Base-by-base conservation (phyloP, 2,888 invertebrate species). In the Cataglyphis cursor region DNA sequence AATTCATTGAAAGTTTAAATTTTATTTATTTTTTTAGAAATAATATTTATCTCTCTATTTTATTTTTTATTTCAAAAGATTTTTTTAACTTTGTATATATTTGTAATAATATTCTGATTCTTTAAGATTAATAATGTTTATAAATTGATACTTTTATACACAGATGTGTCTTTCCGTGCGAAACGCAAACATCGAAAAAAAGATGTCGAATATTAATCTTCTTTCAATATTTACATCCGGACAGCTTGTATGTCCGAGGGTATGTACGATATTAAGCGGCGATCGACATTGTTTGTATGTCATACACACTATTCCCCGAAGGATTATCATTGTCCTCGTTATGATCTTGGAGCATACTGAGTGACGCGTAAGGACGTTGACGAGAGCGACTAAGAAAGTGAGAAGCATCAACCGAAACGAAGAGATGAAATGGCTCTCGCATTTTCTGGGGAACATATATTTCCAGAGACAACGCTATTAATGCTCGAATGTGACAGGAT, bases 201-300 rank as follows among this genome's bases (percentile, higher is more conserved):
- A 78, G 24, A 44, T 72, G 31, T 68, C 41, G 59, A 80, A 44
- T 59, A 21, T 59, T 73, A 78, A 78, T 72, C 41, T 31, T 78
- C 4, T 9, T 61, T 54, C 59, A 80, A 80, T 80, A 80, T 80
- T 80, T 80, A 59, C 74, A 59, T 48, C 18, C 59, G 18, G 44
- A 44, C 24, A 12, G 73, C 44, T 44, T 72, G 57, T 72, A 72
- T 59, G 18, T 28, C 24, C 68, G 57, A 41, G 28, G 68, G 57
- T 41, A 41, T 10, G 10, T n/a, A 21, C 15, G 41, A 70, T 59
- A 41, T 72, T 78, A 72, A 72, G 31, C 31, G n/a, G 8, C 57
- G 66, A 54, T 66, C 28, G 28, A 66, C 54, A 57, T 21, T 72
- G 76, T 66, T 51, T 51, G 57, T 78, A 18, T 9, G 21, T 57